phyloP scores from a whole-genome alignment of 2,888 invertebrate genomes.

The Acronicta alni region DNA sequence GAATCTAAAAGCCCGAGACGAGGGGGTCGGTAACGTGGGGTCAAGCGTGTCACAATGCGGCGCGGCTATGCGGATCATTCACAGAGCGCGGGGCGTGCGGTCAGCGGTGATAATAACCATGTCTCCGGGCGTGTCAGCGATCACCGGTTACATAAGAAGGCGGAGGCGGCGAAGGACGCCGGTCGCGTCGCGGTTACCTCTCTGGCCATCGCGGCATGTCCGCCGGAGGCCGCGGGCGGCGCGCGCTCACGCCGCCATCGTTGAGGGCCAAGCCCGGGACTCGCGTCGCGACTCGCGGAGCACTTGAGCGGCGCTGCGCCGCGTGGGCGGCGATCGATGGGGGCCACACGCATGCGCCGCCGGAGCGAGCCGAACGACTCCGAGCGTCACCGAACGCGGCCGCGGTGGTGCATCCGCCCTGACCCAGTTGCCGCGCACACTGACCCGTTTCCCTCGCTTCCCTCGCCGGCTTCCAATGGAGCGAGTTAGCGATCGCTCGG shows the following conservation, averaged over 20 bases:
- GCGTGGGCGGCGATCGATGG: constrained; percentile 81
- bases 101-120: constrained; percentile 53
- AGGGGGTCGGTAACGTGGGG: constrained; percentile 39
- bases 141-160: constrained; percentile 75
- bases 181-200: constrained; percentile 87
- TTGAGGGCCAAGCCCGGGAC: constrained; percentile 84
- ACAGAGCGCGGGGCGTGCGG: constrained; percentile 53
- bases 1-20: constrained; percentile 43
- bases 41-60: constrained; percentile 52
- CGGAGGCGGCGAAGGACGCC: constrained; percentile 72
- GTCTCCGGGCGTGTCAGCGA: constrained; percentile 73
- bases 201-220: constrained; percentile 93
- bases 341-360: constrained; percentile 67
- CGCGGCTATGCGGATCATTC: constrained; percentile 42
- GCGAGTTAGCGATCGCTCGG: constrained; percentile 59
- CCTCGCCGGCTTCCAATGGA: constrained; percentile 36
- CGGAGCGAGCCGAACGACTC: constrained; percentile 69
- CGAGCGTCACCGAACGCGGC: constrained; percentile 67
- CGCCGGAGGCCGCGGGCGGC: constrained; percentile 89
- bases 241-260: constrained; percentile 89
- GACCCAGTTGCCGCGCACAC: constrained; percentile 85
- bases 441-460: constrained; percentile 70
- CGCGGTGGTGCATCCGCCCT: constrained; percentile 80
- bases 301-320: constrained; percentile 78
- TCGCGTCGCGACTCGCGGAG: constrained; percentile 84